Percentiles rank a stretch among this genome's conserved stretches.
Evolutionary conservation across 2,113 vertebrate genomes (phyloP).

Genomic region (Columba janthina): DNA sequence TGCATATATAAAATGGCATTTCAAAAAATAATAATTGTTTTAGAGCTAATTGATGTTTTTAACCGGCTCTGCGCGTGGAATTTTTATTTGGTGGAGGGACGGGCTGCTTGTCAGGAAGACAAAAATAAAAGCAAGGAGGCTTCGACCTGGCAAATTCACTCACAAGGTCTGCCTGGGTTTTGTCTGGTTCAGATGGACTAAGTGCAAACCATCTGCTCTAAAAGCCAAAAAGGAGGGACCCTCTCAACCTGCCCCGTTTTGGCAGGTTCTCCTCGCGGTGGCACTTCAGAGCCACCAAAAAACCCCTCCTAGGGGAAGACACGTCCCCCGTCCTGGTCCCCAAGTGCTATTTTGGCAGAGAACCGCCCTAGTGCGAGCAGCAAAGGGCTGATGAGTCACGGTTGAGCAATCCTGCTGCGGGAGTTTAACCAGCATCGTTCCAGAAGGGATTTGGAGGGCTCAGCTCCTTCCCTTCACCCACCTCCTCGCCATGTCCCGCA

Average conservation of each 20-base stretch:
- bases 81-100: constrained; percentile 44
- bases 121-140: neutral
- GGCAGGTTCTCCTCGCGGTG: fast-evolving
- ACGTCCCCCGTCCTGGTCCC: neutral
- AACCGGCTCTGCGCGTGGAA: constrained; percentile 40
- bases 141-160: neutral
- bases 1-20: constrained; percentile 79
- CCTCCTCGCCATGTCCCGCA: fast-evolving
- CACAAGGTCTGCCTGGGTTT: neutral
- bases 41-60: constrained; percentile 80
- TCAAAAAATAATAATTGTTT: constrained; percentile 83
- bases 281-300: neutral
- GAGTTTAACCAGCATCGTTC: neutral
- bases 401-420: neutral
- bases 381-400: constrained; percentile 14
- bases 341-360: neutral
- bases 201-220: neutral
- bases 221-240: neutral
- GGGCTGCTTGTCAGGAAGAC: constrained; percentile 20
- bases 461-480: neutral
- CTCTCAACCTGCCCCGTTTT: no score
- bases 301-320: neutral
- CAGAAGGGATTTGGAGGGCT: neutral
- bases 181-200: neutral
- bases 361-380: neutral